Base-by-base conservation (phyloP, 2,113 vertebrate genomes). In the Balaeniceps rex region DNA sequence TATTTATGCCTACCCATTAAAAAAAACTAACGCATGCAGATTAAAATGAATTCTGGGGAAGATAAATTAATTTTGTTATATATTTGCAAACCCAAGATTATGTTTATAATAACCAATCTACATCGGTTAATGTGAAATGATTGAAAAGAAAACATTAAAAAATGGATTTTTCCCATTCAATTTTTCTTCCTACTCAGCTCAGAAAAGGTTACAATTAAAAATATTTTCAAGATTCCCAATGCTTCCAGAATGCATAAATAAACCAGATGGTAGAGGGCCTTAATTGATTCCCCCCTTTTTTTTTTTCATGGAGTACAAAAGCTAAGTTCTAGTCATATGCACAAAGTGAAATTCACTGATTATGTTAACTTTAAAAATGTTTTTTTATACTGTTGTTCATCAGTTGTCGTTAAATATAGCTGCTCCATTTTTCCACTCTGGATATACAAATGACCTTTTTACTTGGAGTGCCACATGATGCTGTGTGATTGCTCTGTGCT, bases 131-230 rank as follows among this genome's bases (percentile, higher is more conserved):
- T 3, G 17, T 24, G 9, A 95, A 94, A 91, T 84, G 2, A 71
- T 24, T 90, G 58, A 87, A 87, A 83, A 54, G 9, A 90, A 85
- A 92, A n/a, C 8, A 57, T 54, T 63, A 36, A 83, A 95, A 88
- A 68, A 31, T 40, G 0, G 33, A 38, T 75, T 85, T 88, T 84
- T 74, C 22, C 63, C 5, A 3, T 61, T 77, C 12, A 58, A 9
- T 54, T 79, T 84, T 91, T 87, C 29, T 79, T 83, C 17, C 23
- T 66, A 29, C n/a, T 77, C 42, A 70, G 9, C 7, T 90, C 47
- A 88, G 51, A 82, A 94, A 80, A 80, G 23, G 49, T 74, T 80
- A 49, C 26, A 90, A 66, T 88, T 86, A 40, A 87, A 95, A 91
- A 54, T 14, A 83, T 79, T 86, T 86, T 91, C 26, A 84, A 82